These are phyloP conservation scores for Silurus meridionalis DNA, from an alignment of 2,113 vertebrate genomes.

Conservation along the genomic window DNA sequence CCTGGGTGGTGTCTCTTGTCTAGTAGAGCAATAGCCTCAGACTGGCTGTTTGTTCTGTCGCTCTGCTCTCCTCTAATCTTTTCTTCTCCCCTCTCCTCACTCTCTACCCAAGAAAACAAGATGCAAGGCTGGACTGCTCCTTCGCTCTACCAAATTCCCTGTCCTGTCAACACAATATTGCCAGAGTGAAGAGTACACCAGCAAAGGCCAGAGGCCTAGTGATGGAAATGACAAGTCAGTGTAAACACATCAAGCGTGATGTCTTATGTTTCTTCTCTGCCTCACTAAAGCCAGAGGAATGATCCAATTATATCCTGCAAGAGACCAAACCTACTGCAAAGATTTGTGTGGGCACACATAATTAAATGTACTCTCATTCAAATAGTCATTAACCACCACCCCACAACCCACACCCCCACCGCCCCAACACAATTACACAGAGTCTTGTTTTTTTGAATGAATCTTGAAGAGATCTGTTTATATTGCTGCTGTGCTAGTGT, in stretches of 20 bases:
- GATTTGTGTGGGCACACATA: background rate
- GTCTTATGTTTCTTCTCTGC: constrained; percentile 13
- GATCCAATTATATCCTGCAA: constrained; percentile 15
- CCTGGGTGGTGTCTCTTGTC: background rate
- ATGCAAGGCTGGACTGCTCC: background rate
- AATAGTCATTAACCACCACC: constrained; percentile 38
- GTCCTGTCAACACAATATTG: constrained; percentile 11
- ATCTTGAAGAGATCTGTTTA: background rate
- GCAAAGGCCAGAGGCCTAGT: constrained; percentile 19
- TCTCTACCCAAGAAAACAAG: constrained; percentile 16
- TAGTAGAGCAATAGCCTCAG: background rate
- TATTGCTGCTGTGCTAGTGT: background rate
- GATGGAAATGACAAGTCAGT: constrained; percentile 35
- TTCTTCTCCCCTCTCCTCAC: background rate
- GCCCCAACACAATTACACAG: constrained; percentile 14
- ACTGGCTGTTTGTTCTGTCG: background rate
- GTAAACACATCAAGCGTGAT: constrained; percentile 9
- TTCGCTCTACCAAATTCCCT: constrained; percentile 2
- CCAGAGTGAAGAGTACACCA: constrained; percentile 32
- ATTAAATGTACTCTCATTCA: constrained; percentile 23
- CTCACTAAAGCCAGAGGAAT: background rate
- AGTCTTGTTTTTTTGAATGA: constrained; percentile 21
- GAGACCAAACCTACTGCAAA: constrained; percentile 26
- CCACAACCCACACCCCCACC: background rate
- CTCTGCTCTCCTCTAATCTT: constrained; percentile 15